These are phyloP conservation scores for Limnephilus marmoratus DNA, from an alignment of 2,888 invertebrate species.

Conservation along the genomic window DNA sequence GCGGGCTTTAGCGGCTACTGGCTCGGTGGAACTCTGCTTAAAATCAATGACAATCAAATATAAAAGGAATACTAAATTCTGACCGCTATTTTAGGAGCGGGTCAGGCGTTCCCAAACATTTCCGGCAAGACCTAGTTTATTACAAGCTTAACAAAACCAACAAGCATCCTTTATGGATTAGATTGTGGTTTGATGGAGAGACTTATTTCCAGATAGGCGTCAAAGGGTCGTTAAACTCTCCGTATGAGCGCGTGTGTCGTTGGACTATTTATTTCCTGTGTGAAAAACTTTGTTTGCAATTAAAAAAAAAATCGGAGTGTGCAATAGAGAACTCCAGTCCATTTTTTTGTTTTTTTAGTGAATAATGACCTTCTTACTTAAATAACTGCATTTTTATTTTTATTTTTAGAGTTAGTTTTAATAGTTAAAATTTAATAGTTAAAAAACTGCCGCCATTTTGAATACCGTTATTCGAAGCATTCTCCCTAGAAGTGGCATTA, in stretches of 20 bases:
- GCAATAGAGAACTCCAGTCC: too few species aligned
- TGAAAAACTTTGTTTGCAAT: not conserved
- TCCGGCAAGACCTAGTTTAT: not conserved
- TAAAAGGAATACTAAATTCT: conserved; percentile 44
- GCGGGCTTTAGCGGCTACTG: not conserved
- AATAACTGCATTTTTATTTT: too few species aligned
- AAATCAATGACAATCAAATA: conserved; percentile 54
- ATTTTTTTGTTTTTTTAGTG: too few species aligned
- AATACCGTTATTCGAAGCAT: too few species aligned
- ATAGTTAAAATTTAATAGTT: too few species aligned
- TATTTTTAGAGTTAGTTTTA: too few species aligned
- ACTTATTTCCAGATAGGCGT: not conserved
- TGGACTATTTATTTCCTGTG: not conserved
- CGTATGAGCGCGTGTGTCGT: not conserved
- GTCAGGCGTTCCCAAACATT: conserved; percentile 14
- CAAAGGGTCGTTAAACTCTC: not conserved
- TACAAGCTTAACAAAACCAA: not conserved
- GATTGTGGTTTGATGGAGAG: not conserved
- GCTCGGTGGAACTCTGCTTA: conserved; percentile 36
- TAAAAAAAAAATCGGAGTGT: too few species aligned
- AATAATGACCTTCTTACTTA: too few species aligned
- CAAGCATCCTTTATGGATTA: not conserved
- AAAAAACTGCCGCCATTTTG: too few species aligned
- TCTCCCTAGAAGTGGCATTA: too few species aligned
- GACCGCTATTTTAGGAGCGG: conserved; percentile 27